Evolutionary conservation across 2,888 invertebrate genomes (phyloP), one percentile per base, ranked within the genome.

Genomic region (Lasioglossum calceatum): DNA sequence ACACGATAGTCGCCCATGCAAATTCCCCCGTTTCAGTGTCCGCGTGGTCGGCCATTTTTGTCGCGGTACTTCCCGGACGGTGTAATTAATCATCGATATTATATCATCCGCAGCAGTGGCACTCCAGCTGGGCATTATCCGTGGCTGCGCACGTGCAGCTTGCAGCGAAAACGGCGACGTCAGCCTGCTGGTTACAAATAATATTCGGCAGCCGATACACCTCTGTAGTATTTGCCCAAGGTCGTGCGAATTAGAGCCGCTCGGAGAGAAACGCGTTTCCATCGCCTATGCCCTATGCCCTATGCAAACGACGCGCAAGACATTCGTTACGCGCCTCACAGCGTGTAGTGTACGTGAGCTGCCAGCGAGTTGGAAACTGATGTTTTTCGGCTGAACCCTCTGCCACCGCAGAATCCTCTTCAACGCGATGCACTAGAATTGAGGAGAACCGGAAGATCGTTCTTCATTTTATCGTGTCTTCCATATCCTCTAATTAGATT

Each of bases 191-290:
- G 54, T 79, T 74, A 84, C 82, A 89, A 90, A 89, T 90, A 90
- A 90, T 90, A 90, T 90, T 90, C 81, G 79, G 10, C 77, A 76
- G 74, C 79, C 84, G 76, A 89, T 89, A 87, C 70, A 87, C 70
- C 82, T 81, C 58, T 47, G 73, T 79, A 75, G 84, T 86, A 85
- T 90, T 90, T 90, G 83, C 42, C 82, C 76, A 84, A 74, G 87
- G 84, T 78, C 89, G 80, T 83, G 90, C 76, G 89, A 90, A 89
- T 89, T 87, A 84, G 75, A 64, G 81, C 74, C 67, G 72, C 36
- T 70, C 81, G 58, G 71, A 77, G 76, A 4, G 67, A 36, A 27
- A 10, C 16, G 70, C 78, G 47, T 67, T 77, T 14, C 74, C 42
- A 72, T 75, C 58, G 82, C 75, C n/a, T n/a, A n/a, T n/a, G n/a